Percentiles rank a stretch among this genome's conserved stretches.
These are phyloP conservation scores for Canis aureus DNA, from an alignment of 2,113 vertebrate genomes.

Conservation along the genomic window DNA sequence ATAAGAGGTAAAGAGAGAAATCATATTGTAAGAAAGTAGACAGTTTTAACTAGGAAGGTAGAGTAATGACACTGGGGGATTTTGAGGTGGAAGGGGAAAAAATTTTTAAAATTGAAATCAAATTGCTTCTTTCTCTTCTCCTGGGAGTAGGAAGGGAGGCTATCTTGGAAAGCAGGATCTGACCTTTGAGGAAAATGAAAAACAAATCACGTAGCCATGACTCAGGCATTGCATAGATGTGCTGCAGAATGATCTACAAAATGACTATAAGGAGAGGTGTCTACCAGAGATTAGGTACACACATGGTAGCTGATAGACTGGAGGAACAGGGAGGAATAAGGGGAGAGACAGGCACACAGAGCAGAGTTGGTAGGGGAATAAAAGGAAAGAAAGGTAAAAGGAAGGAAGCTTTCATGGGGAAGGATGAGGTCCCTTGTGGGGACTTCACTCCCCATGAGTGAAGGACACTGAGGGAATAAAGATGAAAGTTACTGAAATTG, in stretches of 20 bases:
- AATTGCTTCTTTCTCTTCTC: not conserved
- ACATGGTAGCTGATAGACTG: rapidly evolving
- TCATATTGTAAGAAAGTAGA: not conserved
- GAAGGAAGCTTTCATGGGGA: not conserved
- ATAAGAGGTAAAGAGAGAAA: not conserved
- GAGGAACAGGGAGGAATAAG: not conserved
- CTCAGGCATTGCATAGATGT: rapidly evolving
- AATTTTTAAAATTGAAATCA: not conserved
- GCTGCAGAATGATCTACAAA: not conserved
- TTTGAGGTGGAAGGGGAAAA: not conserved
- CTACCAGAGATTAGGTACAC: not conserved
- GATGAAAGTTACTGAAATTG: not conserved
- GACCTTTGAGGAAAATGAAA: not conserved
- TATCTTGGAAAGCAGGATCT: not conserved
- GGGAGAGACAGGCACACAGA: not conserved
- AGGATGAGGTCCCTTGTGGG: too few species aligned
- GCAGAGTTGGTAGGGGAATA: not conserved
- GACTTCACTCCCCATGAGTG: not conserved
- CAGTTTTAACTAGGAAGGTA: not conserved
- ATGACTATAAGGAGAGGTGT: not conserved
- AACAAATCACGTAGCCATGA: not conserved
- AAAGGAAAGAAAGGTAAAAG: not conserved
- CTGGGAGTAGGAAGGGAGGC: not conserved
- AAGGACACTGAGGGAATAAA: not conserved
- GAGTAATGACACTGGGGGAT: not conserved